Evolutionary conservation across 2,113 vertebrate genomes (phyloP), one percentile per base, ranked within the genome.

Genomic region (Poecilia latipinna): DNA sequence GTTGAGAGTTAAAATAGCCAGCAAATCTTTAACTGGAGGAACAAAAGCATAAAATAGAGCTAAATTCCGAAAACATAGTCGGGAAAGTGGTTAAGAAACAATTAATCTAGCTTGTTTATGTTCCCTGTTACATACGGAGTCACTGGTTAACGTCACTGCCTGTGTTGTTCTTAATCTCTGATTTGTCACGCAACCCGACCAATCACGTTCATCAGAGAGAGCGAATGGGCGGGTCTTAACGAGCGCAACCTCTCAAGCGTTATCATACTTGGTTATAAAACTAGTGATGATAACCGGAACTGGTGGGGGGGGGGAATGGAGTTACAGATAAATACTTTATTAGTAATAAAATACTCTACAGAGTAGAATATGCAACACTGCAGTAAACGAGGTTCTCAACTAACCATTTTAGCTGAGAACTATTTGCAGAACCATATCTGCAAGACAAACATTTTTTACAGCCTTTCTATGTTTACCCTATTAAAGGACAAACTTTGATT

Each of bases 141-240:
- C 12, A 0, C 61, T n/a, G 11, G 8, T 12, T 24, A 0, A n/a
- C 32, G n/a, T 33, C 42, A 28, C 33, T 35, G 32, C 35, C 33
- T 64, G 24, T 4, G 68, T 69, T 61, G 85, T 89, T 85, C 74
- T 37, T 64, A 76, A 74, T 17, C 42, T 8, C 26, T 2, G 68
- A 78, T 62, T 70, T 75, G 66, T 57, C 77, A 44, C 57, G 70
- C 37, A 5, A 22, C 0, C 31, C 19, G 4, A 54, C 90, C 86
- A 87, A 88, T 91, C 86, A 90, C 0, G 42, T 57, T 61, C 15
- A 0, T 5, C 19, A 1, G 28, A 11, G 8, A 7, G 12, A 0
- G 2, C 10, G 2, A 22, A 48, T n/a, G 64, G 88, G 85, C 65
- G 88, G 72, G 61, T 62, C 33, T 22, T 70, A 35, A 3, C 1